Evolutionary conservation across 2,888 invertebrate species (phyloP), one percentile per base, ranked within the genome.

Genomic region (Troides helena): DNA sequence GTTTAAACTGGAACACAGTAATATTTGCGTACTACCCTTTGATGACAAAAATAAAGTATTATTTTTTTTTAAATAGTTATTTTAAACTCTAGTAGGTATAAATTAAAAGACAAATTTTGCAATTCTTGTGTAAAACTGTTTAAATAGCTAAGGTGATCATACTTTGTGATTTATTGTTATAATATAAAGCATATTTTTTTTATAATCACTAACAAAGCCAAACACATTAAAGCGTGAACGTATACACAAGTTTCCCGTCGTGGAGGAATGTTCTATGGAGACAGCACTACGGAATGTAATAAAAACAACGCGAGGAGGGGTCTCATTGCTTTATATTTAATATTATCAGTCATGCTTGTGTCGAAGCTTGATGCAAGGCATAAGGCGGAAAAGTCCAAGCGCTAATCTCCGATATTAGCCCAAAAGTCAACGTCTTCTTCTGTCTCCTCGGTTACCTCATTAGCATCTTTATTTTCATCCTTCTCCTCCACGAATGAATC

Each of bases 381-480:
- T 87, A 86, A 87, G 80, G 73, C 83, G 79, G 81, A 46, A 79
- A 81, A 76, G 65, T 77, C 74, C 75, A 83, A 82, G 83, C 83
- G 78, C 87, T 91, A 92, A 78, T 93, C 90, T 76, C 80, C 88
- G 75, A 85, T 80, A 78, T 85, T 89, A 86, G 84, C 89, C 93
- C 93, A 92, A 82, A 93, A 93, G 81, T 87, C 81, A 78, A 90
- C 86, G 50, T 87, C 88, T 67, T 87, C 88, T 67, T 89, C 90
- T 68, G 86, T 88, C 75, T 88, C 77, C 72, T 80, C 85, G 70
- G 82, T 91, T 89, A 90, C 91, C 90, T 92, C 87, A 75, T 75
- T 80, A 67, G 76, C 78, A 76, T 82, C 85, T 70, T 81, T 79
- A 67, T 83, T 81, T 75, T 85, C 88, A 65, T 83, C 82, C 74